Evolutionary conservation across 2,888 invertebrate genomes (phyloP), one percentile per base, ranked within the genome.

Genomic region (Dynastes hyllus): DNA sequence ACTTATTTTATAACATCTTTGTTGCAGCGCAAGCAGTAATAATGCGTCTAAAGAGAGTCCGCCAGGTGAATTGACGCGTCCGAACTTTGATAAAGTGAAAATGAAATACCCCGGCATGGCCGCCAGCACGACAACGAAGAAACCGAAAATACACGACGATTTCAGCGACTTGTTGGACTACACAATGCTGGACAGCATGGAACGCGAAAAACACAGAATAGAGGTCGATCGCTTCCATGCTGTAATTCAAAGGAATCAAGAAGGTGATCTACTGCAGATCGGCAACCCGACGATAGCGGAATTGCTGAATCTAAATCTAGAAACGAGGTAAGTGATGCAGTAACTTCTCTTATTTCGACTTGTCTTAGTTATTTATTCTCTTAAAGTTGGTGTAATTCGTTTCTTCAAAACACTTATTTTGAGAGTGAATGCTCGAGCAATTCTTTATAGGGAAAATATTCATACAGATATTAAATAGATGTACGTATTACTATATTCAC

Each of bases 261-360:
- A 92, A 82, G 90, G 92, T 65, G 92, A 92, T 80, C 88, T 91
- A 27, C 82, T 90, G 79, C 88, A 90, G 76, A 89, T 90, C 1
- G 91, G 93, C 80, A 95, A 95, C 87, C 95, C 95, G 0, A 93
- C 93, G 2, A 90, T 96, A 79, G 94, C 92, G 0, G 93, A 94
- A 84, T 88, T 95, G 88, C 93, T 93, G 85, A 92, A 89, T 78
- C 86, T 90, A 53, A 92, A 89, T 78, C 86, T 90, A 53, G 85
- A 86, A 82, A 83, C 88, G 65, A 88, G 89, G 91, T 91, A 84
- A 89, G 90, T 80, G 75, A 27, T 16, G 22, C 55, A 55, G 75
- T 78, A 81, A 51, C 29, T 6, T 67, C 6, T 67, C 27, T 69
- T 27, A 16, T 58, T 53, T 51, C 55, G 13, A 16, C 4, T 0